Evolutionary conservation across 2,888 invertebrate genomes (phyloP).

Genomic region (Ashinkailepas kermadecensis): DNA sequence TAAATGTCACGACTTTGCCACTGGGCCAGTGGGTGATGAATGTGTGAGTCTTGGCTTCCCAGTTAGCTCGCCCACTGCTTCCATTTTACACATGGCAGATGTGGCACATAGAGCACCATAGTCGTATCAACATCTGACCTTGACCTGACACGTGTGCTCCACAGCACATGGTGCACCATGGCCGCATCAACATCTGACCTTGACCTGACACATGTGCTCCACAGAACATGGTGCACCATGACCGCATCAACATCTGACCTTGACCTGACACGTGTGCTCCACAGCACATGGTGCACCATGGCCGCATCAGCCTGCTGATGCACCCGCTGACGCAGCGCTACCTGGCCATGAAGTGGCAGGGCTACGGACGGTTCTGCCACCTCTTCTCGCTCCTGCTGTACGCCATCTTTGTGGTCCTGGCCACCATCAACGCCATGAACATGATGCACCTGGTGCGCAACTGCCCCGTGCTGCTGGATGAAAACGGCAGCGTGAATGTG

Average conservation of each 20-base stretch:
- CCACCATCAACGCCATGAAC: slow-evolving; percentile 48
- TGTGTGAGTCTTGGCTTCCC: no score
- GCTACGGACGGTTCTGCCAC: slow-evolving; percentile 82
- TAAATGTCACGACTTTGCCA: no score
- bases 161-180: no score
- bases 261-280: background rate
- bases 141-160: no score
- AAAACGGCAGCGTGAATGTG: background rate
- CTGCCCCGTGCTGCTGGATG: background rate
- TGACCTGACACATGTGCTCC: no score
- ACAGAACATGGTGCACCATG: slow-evolving; percentile 72
- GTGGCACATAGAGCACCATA: no score
- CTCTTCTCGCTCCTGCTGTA: slow-evolving; percentile 70
- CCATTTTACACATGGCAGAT: no score
- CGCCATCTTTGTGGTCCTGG: slow-evolving; percentile 65
- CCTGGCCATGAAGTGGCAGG: slow-evolving; percentile 84
- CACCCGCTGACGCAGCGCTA: slow-evolving; percentile 81
- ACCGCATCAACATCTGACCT: slow-evolving; percentile 59
- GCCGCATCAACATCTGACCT: no score
- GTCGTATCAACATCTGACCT: no score
- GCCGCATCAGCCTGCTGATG: slow-evolving; percentile 70
- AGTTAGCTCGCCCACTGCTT: no score
- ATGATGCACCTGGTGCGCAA: background rate
- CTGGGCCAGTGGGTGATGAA: no score
- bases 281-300: slow-evolving; percentile 66